Evolutionary conservation across 2,888 invertebrate genomes (phyloP).

Genomic region (Watsonalla cultraria): DNA sequence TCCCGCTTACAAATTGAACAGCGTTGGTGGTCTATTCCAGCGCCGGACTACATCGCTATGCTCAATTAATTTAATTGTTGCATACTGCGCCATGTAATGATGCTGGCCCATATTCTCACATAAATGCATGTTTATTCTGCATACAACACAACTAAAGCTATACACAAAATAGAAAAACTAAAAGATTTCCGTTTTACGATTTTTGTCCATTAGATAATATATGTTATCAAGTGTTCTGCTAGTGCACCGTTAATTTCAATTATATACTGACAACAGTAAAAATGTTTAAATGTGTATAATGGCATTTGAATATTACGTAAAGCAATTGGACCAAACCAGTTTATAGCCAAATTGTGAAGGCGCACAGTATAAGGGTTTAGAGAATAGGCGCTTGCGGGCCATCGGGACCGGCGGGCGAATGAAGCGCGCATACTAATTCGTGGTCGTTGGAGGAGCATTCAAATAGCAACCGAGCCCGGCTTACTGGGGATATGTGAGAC

Average conservation of each 20-base stretch:
- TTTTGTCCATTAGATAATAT: no score
- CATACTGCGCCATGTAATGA: background rate
- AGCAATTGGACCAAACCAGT: background rate
- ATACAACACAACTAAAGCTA: no score
- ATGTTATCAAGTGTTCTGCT: no score
- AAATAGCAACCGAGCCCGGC: slow-evolving; percentile 66
- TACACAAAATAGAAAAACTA: no score
- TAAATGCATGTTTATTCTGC: background rate
- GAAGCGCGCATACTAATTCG: slow-evolving; percentile 76
- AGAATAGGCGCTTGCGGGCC: slow-evolving; percentile 62
- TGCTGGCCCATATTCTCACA: background rate
- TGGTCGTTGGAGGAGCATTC: slow-evolving; percentile 68
- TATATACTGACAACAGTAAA: no score
- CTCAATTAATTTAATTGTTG: background rate
- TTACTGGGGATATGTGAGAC: slow-evolving; percentile 75
- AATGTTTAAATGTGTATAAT: no score
- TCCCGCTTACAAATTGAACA: slow-evolving; percentile 74
- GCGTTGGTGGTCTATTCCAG: slow-evolving; percentile 54
- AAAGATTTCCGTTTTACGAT: no score
- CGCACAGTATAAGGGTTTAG: slow-evolving; percentile 6
- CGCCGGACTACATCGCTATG: slow-evolving; percentile 8
- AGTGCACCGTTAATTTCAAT: no score
- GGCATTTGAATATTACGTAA: no score
- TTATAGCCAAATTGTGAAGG: background rate
- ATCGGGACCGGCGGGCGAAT: slow-evolving; percentile 61